Conservation (phyloP, 2,113 vertebrate species). For the Myrmecobius fasciatus region DNA sequence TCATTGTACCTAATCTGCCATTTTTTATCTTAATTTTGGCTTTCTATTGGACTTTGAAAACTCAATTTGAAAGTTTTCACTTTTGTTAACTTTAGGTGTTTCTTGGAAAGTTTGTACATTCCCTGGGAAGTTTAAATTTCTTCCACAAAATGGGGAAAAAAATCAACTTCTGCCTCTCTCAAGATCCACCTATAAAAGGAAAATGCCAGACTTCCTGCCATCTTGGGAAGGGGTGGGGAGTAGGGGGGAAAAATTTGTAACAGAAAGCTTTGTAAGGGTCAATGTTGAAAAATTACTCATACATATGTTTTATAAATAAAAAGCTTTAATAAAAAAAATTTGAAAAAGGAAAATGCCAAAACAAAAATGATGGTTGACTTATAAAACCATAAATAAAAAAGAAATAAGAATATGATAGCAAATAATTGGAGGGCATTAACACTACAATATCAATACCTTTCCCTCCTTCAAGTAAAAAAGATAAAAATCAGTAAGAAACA, state of each 20-base stretch:
- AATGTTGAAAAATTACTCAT: no score
- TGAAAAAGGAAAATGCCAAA: not conserved
- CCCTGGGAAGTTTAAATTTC: slow-evolving; percentile 29
- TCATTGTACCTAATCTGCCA: not conserved
- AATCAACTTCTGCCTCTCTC: not conserved
- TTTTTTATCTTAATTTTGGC: not conserved
- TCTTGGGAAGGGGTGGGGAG: no score
- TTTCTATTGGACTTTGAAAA: slow-evolving; percentile 27
- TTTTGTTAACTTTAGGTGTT: not conserved
- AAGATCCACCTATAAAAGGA: not conserved
- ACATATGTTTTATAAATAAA: no score
- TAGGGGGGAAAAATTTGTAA: no score
- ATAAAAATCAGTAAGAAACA: not conserved
- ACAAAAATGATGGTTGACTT: not conserved
- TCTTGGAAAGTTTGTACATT: not conserved
- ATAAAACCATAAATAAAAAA: not conserved
- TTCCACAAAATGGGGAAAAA: not conserved
- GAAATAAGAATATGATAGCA: not conserved
- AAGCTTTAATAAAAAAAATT: no score
- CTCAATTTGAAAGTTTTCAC: slow-evolving; percentile 1
- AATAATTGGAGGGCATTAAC: not conserved
- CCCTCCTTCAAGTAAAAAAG: not conserved
- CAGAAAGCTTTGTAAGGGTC: no score
- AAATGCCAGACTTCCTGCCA: not conserved
- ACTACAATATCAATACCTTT: not conserved